Evolutionary conservation across 1,140 invertebrate genomes (phyloP), one percentile per base, ranked within the genome.

Genomic region (Bombus waltoni): DNA sequence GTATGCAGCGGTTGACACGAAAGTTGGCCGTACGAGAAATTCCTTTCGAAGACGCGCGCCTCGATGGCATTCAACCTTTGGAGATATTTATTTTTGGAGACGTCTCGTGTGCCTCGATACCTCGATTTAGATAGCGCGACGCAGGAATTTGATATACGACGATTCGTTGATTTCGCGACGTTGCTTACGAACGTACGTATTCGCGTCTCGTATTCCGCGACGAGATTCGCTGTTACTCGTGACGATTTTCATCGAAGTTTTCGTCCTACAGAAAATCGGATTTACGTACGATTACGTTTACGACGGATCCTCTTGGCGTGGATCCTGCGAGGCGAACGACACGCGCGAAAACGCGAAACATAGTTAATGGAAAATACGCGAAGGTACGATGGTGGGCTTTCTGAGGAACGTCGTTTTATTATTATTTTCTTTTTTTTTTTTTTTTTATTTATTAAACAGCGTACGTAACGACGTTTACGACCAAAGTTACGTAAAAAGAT

Each of bases 1-100:
- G 76, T 65, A 66, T 78, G 76, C 76, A 78, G 74, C 47, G 35
- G 77, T 79, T 79, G 65, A 68, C 76, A 68, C 44, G 78, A 80
- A 80, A 80, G 78, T 80, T 70, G 65, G 65, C 28, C 65, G 65
- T 80, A 53, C 77, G 65, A 70, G 78, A 53, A 53, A 70, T 80
- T 80, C 78, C 65, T 65, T 77, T 80, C 77, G 77, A 80, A 62
- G 65, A 80, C 25, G 28, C 38, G 53, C 53, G 28, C 35, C 57
- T 47, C 75, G 38, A 77, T 62, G 74, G 74, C 38, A 44, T 28
- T 25, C 77, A 47, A n/a, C 32, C 59, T 47, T 28, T 66, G 18
- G 3, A 66, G 62, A 68, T 25, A 70, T 62, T 80, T 70, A 70
- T 70, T 80, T 80, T 70, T 80, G 77, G 77, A 80, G 35, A 80